Evolutionary conservation across 2,888 invertebrate genomes (phyloP).

Genomic region (Melanostoma mellinum): DNA sequence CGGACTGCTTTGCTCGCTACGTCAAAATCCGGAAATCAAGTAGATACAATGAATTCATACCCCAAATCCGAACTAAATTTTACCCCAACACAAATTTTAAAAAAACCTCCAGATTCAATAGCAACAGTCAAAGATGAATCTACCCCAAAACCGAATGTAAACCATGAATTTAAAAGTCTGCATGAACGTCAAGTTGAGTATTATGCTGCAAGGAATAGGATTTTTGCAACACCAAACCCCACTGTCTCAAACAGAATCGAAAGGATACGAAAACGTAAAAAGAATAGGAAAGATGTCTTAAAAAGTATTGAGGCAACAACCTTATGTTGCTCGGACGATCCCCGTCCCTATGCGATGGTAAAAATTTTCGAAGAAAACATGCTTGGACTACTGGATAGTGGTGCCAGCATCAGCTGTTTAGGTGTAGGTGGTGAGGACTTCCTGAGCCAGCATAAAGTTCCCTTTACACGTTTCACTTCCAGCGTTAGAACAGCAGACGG

Average conservation of each 20-base stretch:
- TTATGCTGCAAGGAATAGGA: not conserved
- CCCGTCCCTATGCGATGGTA: conserved; percentile 3
- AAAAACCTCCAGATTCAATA: too few species aligned
- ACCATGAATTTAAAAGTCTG: too few species aligned
- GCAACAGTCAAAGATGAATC: too few species aligned
- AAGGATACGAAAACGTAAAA: not conserved
- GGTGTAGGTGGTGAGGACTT: not conserved
- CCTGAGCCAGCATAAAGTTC: not conserved
- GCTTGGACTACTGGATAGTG: conserved; percentile 3
- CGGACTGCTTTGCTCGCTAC: too few species aligned
- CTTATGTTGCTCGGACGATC: not conserved
- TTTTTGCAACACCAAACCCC: not conserved
- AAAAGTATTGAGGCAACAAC: conserved; percentile 12
- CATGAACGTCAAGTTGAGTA: too few species aligned
- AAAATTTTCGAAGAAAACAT: not conserved
- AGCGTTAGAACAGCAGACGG: conserved; percentile 12
- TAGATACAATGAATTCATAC: too few species aligned
- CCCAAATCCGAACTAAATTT: too few species aligned
- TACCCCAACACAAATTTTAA: too few species aligned
- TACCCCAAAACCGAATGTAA: too few species aligned
- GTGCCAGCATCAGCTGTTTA: not conserved
- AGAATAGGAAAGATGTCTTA: too few species aligned
- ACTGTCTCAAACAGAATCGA: not conserved
- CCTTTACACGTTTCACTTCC: not conserved
- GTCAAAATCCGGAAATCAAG: too few species aligned